phyloP scores from a whole-genome alignment of 2,888 invertebrate species.

The Agriopis aurantiaria region DNA sequence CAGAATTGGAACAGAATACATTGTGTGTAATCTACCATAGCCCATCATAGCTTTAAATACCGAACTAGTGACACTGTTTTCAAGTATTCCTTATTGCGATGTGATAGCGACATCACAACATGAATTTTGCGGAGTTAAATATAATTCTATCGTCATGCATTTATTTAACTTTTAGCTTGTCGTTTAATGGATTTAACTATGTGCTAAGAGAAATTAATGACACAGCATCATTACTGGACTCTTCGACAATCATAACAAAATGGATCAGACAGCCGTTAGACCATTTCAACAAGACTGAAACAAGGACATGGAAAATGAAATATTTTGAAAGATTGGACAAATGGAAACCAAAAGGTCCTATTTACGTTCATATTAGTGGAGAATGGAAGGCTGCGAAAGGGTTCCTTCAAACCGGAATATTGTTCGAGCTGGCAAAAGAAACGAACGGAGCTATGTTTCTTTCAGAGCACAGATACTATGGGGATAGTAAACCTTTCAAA shows the following conservation, averaged over 20 bases:
- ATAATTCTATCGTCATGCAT: slow-evolving; percentile 49
- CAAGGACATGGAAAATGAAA: slow-evolving; percentile 71
- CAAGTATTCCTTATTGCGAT: background rate
- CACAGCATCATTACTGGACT: slow-evolving; percentile 45
- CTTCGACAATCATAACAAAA: slow-evolving; percentile 49
- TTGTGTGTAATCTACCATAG: slow-evolving; percentile 5
- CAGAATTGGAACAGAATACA: slow-evolving; percentile 32
- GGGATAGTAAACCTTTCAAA: slow-evolving; percentile 70
- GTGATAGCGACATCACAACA: slow-evolving; percentile 22
- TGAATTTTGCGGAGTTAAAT: slow-evolving; percentile 46
- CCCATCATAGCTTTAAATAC: slow-evolving; percentile 16
- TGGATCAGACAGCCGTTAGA: slow-evolving; percentile 74
- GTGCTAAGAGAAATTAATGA: slow-evolving; percentile 57
- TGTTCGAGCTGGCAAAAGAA: slow-evolving; percentile 73
- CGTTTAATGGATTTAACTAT: slow-evolving; percentile 60
- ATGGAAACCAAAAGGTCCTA: slow-evolving; percentile 67
- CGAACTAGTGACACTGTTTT: background rate
- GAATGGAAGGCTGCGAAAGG: slow-evolving; percentile 63
- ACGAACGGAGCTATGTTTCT: slow-evolving; percentile 74
- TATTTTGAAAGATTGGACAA: slow-evolving; percentile 69
- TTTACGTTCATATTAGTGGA: slow-evolving; percentile 72
- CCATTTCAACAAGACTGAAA: slow-evolving; percentile 66
- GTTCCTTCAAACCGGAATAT: slow-evolving; percentile 65
- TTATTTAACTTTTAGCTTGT: slow-evolving; percentile 49
- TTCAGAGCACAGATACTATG: slow-evolving; percentile 78